These are phyloP conservation scores for Megaceryle maxima DNA, from an alignment of 2,113 vertebrate species.

Conservation along the genomic window DNA sequence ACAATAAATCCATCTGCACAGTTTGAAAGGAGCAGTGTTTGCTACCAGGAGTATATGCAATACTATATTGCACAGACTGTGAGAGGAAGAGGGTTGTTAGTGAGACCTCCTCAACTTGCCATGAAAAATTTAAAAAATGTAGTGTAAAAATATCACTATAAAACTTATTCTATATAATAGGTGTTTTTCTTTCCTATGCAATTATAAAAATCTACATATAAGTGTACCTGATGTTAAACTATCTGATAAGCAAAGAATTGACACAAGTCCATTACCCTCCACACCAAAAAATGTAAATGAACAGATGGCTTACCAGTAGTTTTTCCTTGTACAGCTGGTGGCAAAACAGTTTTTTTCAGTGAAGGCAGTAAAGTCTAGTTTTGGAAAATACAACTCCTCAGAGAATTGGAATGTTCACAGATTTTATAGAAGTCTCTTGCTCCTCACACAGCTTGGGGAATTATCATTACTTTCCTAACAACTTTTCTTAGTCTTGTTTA, in stretches of 20 bases:
- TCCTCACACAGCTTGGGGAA: not conserved
- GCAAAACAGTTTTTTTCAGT: not conserved
- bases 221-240: not conserved
- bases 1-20: not conserved
- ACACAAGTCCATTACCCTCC: not conserved
- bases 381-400: not conserved
- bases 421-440: not conserved
- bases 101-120: not conserved
- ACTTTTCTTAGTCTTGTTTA: not conserved
- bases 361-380: not conserved
- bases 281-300: not conserved
- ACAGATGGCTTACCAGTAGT: not conserved
- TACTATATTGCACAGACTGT: not conserved
- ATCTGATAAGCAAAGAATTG: not conserved
- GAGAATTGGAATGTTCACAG: not conserved
- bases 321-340: not conserved
- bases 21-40: not conserved
- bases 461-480: not conserved
- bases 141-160: not conserved
- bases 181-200: not conserved
- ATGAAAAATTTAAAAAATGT: not conserved
- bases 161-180: not conserved
- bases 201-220: not conserved
- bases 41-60: not conserved
- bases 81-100: not conserved